These are phyloP conservation scores for Pandemis cinnamomeana DNA, from an alignment of 2,888 invertebrate genomes.

Conservation along the genomic window DNA sequence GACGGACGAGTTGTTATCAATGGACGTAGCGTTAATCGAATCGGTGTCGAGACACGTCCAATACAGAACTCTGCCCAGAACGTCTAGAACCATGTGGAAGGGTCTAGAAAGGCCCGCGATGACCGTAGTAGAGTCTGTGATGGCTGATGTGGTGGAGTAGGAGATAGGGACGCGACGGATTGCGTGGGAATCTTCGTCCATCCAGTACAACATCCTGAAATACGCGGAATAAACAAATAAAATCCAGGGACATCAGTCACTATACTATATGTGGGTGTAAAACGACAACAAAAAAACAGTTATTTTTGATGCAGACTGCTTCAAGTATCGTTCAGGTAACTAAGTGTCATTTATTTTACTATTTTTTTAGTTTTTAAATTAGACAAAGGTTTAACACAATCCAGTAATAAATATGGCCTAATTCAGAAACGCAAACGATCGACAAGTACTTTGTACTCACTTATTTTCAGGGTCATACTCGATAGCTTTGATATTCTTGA, in stretches of 20 bases:
- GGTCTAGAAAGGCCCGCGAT: constrained; percentile 87
- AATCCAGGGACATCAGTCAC: no score
- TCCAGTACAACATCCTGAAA: constrained; percentile 85
- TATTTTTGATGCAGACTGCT: no score
- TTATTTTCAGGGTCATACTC: constrained; percentile 91
- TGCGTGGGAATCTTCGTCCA: constrained; percentile 91
- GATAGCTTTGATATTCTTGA: constrained; percentile 92
- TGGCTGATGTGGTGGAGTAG: constrained; percentile 67
- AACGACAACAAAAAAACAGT: no score
- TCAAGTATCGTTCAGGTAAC: no score
- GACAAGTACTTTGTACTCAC: constrained; percentile 49
- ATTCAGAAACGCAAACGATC: no score
- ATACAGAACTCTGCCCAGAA: constrained; percentile 92
- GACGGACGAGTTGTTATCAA: constrained; percentile 86
- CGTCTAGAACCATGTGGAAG: constrained; percentile 94
- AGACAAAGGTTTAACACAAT: no score
- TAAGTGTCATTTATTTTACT: no score
- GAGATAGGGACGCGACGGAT: constrained; percentile 87
- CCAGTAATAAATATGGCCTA: no score
- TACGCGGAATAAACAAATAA: not conserved
- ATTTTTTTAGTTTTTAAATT: no score
- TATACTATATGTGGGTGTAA: no score
- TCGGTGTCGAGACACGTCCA: constrained; percentile 94
- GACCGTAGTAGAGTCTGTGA: constrained; percentile 73
- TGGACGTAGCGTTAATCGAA: constrained; percentile 94